phyloP scores from a whole-genome alignment of 2,113 vertebrate species.

The Fregata magnificens region DNA sequence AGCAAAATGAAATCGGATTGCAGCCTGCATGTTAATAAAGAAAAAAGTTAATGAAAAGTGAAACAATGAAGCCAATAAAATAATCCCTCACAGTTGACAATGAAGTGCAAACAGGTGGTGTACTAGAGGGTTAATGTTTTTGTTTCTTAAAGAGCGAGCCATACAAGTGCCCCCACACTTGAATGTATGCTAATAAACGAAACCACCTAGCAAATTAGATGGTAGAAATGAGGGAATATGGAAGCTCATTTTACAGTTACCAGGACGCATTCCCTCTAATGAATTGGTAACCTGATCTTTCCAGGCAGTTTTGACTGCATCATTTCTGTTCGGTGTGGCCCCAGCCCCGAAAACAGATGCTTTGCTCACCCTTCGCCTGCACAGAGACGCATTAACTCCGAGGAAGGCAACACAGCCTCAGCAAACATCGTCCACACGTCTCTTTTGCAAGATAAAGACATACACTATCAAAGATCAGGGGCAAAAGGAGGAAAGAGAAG shows the following conservation, averaged over 20 bases:
- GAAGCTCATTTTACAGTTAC: conserved; percentile 55
- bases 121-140: conserved; percentile 64
- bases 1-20: conserved; percentile 45
- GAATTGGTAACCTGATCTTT: conserved; percentile 56
- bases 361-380: not conserved
- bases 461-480: not conserved
- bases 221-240: conserved; percentile 26
- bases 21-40: conserved; percentile 60
- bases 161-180: conserved; percentile 40
- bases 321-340: not conserved
- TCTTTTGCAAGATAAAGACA: not conserved
- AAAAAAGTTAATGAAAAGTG: conserved; percentile 57
- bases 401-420: not conserved
- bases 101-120: conserved; percentile 77
- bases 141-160: conserved; percentile 49
- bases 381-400: not conserved
- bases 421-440: not conserved
- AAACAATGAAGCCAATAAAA: conserved; percentile 59
- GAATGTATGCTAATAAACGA: conserved; percentile 45
- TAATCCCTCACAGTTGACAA: conserved; percentile 52
- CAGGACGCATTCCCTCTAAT: conserved; percentile 35
- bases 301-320: not conserved
- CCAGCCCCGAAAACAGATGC: not conserved
- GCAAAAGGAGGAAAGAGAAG: not conserved
- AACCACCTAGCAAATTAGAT: conserved; percentile 56